Percentiles rank a stretch among this genome's conserved stretches.
phyloP scores from a whole-genome alignment of 1,140 invertebrate genomes.

The Polypedilum vanderplanki region DNA sequence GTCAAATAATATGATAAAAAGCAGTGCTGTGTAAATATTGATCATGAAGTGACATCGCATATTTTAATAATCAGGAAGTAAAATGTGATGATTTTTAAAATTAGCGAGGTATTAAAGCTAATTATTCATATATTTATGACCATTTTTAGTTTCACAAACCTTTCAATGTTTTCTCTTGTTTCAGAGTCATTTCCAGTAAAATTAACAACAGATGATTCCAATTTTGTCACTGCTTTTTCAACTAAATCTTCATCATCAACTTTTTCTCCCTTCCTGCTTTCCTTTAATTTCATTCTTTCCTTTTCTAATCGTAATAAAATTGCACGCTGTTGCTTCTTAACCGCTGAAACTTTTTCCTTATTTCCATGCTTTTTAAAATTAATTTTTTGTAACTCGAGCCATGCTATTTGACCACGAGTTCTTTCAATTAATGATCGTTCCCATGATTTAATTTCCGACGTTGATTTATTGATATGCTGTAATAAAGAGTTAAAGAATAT shows the following conservation, averaged over 20 bases:
- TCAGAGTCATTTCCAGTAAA: not conserved
- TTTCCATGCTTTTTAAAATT: conserved; percentile 34
- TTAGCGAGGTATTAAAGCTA: not conserved
- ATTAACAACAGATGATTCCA: not conserved
- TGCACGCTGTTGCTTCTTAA: conserved; percentile 35
- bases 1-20: too few relatives aligned
- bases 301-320: conserved; percentile 35
- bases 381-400: conserved; percentile 36
- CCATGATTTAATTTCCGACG: conserved; percentile 30
- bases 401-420: conserved; percentile 36
- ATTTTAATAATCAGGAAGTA: not conserved
- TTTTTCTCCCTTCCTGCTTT: not conserved
- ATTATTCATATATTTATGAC: not conserved
- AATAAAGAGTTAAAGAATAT: not conserved
- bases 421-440: conserved; percentile 36
- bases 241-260: not conserved
- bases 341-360: conserved; percentile 30
- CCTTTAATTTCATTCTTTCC: conserved; percentile 32
- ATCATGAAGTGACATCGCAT: too few relatives aligned
- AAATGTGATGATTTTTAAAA: not conserved
- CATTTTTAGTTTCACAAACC: not conserved
- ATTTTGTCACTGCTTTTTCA: not conserved
- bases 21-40: too few relatives aligned
- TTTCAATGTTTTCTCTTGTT: not conserved
- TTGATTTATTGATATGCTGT: not conserved